A percentile compares a stretch with the other conserved stretches of the same genome.
Evolutionary conservation across 1,140 invertebrate genomes (phyloP).

Genomic region (Drosophila asahinai): DNA sequence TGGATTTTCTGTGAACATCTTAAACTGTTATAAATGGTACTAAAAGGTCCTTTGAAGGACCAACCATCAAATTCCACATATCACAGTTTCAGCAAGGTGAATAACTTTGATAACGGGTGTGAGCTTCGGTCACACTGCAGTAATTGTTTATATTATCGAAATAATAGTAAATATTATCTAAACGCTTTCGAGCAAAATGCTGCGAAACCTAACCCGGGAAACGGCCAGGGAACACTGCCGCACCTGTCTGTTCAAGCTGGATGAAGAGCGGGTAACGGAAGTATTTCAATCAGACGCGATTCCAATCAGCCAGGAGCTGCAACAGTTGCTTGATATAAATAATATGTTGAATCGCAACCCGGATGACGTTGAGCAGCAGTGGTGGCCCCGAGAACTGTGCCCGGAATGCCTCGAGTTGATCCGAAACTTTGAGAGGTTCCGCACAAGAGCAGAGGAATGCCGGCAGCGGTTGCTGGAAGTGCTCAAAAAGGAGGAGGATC

Average conservation of each 20-base stretch:
- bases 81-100: no score
- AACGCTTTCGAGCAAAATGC: conserved; percentile 7
- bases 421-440: conserved; percentile 42
- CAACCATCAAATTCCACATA: no score
- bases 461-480: conserved; percentile 36
- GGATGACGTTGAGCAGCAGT: conserved; percentile 15
- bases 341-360: not conserved
- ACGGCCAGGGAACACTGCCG: conserved; percentile 50
- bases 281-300: not conserved
- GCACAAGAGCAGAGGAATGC: conserved; percentile 34
- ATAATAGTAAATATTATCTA: not conserved
- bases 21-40: no score
- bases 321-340: conserved; percentile 24
- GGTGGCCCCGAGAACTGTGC: conserved; percentile 50
- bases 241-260: conserved; percentile 57
- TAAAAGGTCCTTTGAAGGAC: no score
- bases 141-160: conserved; percentile 19
- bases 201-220: conserved; percentile 17
- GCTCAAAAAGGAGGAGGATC: conserved; percentile 8
- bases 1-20: no score
- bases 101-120: no score
- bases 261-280: conserved; percentile 1
- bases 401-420: conserved; percentile 31
- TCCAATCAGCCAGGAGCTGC: conserved; percentile 28
- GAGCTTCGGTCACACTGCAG: no score